Percentiles rank a stretch among this genome's conserved stretches.
Conservation (phyloP, 2,888 invertebrate species). For the Chymomyza amoena region DNA sequence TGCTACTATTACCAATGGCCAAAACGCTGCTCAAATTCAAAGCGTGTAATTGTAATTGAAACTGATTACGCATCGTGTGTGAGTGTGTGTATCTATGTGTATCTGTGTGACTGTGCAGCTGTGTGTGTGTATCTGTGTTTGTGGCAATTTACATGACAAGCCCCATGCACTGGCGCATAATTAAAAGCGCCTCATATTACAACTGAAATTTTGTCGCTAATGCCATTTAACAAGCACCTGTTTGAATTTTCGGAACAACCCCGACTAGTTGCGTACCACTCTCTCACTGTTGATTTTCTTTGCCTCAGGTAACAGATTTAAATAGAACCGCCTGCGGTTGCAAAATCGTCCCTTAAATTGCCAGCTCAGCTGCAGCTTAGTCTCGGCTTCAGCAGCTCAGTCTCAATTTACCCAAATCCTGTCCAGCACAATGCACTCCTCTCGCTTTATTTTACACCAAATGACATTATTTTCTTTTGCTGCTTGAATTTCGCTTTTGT, state of each 20-base stretch:
- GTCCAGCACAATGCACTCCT: background rate
- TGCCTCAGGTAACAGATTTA: constrained; percentile 18
- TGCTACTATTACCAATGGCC: constrained; percentile 20
- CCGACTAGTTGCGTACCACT: background rate
- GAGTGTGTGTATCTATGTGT: background rate
- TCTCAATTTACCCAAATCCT: constrained; percentile 4
- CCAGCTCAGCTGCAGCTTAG: constrained; percentile 24
- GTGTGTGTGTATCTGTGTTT: background rate
- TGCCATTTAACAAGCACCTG: constrained; percentile 36
- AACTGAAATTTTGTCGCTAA: background rate
- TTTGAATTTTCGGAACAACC: constrained; percentile 24
- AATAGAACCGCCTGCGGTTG: constrained; percentile 31
- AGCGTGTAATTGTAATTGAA: constrained; percentile 37
- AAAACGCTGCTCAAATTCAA: constrained; percentile 14
- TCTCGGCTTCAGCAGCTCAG: background rate
- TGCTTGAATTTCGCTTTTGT: constrained; percentile 50
- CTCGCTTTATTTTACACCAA: constrained; percentile 20
- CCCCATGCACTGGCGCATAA: background rate
- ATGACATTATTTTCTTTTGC: constrained; percentile 46
- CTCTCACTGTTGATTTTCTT: background rate
- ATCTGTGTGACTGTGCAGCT: background rate
- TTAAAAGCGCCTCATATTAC: constrained; percentile 20
- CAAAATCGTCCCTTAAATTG: constrained; percentile 43
- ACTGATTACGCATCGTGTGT: constrained; percentile 7
- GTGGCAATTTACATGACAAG: background rate